Conservation (phyloP, 2,888 invertebrate genomes). For the Alloscopus bannaensis region DNA sequence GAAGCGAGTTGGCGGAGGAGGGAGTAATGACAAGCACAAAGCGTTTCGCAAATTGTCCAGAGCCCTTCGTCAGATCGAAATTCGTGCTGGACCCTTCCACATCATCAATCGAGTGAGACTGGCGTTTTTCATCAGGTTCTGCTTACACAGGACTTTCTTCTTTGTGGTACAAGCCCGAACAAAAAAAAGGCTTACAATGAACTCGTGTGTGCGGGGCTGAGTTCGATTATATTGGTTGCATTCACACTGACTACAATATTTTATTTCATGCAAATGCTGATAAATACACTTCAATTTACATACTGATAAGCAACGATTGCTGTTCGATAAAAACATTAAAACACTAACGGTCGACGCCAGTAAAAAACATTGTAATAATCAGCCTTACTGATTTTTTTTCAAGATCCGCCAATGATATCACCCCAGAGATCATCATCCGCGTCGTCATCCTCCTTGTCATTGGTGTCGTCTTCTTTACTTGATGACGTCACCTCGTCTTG, state of each 20-base stretch:
- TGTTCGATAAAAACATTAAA: no score
- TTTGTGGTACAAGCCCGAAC: conserved; percentile 18
- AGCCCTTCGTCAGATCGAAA: conserved; percentile 13
- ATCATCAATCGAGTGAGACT: conserved; percentile 22
- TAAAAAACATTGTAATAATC: no score
- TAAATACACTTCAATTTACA: no score
- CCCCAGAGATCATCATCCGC: conserved; percentile 71
- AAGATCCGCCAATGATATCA: conserved; percentile 66
- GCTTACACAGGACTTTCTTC: conserved; percentile 40
- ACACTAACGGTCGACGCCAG: no score
- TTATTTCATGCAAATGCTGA: no score
- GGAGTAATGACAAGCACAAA: background rate
- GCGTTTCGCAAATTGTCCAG: conserved; percentile 18
- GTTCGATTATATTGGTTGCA: no score
- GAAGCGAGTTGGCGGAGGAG: conserved; percentile 13
- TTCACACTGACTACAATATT: no score
- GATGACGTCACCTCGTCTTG: background rate
- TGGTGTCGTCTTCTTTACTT: background rate
- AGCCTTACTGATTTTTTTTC: no score
- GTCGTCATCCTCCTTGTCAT: conserved; percentile 54
- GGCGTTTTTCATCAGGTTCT: conserved; percentile 35
- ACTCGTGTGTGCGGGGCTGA: no score
- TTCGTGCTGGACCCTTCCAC: conserved; percentile 25
- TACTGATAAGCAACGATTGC: no score
- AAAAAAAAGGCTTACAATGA: no score